Evolutionary conservation across 2,113 vertebrate genomes (phyloP).

Genomic region (Nestor notabilis): DNA sequence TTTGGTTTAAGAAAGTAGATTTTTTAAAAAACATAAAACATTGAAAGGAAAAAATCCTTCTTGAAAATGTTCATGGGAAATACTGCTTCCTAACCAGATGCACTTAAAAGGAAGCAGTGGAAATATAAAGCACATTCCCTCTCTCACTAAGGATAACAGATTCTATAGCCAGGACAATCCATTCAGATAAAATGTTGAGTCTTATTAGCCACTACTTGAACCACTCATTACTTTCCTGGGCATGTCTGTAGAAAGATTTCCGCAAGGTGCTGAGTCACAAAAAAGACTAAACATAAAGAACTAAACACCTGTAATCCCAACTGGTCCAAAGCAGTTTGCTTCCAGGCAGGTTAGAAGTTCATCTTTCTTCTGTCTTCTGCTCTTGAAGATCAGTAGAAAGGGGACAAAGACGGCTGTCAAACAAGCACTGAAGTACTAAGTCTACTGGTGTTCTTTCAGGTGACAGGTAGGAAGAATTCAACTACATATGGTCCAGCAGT

Average conservation of each 20-base stretch:
- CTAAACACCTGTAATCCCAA: neutral
- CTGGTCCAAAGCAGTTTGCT: neutral
- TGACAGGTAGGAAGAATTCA: neutral
- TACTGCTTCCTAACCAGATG: neutral
- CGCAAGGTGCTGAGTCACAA: neutral
- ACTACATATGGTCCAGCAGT: neutral
- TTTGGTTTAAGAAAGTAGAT: neutral
- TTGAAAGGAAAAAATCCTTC: neutral
- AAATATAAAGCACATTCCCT: neutral
- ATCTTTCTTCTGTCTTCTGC: neutral
- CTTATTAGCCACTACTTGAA: neutral
- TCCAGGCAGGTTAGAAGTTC: neutral
- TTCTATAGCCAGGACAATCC: neutral
- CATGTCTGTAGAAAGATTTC: neutral
- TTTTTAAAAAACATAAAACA: neutral
- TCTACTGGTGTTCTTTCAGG: neutral
- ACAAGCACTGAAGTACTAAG: neutral
- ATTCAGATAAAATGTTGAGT: neutral
- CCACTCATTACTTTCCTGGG: neutral
- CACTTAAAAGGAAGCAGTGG: neutral
- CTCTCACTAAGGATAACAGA: neutral
- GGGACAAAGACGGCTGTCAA: neutral
- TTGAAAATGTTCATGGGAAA: neutral
- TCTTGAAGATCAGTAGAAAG: neutral
- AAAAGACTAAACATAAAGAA: neutral